A percentile compares a stretch with the other conserved stretches of the same genome.
Conservation (phyloP, 2,888 invertebrate genomes). For the Acronicta leporina region DNA sequence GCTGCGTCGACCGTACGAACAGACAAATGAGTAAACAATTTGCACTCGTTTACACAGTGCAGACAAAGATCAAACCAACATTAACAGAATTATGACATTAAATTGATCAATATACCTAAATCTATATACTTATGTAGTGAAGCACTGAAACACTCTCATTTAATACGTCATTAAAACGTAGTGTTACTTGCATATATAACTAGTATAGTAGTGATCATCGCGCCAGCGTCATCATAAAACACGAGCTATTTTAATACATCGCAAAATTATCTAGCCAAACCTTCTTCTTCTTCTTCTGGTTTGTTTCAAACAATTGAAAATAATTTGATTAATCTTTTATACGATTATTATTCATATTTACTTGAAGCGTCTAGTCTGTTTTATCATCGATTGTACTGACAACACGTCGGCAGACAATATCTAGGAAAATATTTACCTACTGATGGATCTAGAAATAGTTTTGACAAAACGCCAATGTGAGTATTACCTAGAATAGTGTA, state of each 20-base stretch:
- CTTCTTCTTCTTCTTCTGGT: too few species aligned
- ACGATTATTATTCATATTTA: conserved; percentile 28
- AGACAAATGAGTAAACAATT: conserved; percentile 48
- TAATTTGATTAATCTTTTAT: too few species aligned
- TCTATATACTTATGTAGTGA: not conserved
- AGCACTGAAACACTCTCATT: too few species aligned
- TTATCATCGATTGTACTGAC: conserved; percentile 17
- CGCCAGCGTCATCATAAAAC: not conserved
- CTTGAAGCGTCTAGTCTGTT: conserved; percentile 21
- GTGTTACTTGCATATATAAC: not conserved
- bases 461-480: conserved; percentile 52
- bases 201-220: not conserved
- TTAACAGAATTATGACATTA: conserved; percentile 10
- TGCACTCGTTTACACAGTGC: conserved; percentile 23
- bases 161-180: not conserved
- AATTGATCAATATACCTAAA: not conserved
- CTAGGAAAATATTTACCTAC: conserved; percentile 34
- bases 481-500: conserved; percentile 25
- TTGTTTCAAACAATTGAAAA: too few species aligned
- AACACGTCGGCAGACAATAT: conserved; percentile 36
- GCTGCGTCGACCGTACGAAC: conserved; percentile 14
- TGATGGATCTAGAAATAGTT: conserved; percentile 47
- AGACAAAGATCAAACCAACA: conserved; percentile 29
- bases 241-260: conserved; percentile 18
- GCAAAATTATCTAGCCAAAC: conserved; percentile 23